Evolutionary conservation across 2,113 vertebrate genomes (phyloP).

Genomic region (Gallinago paraguaiae): DNA sequence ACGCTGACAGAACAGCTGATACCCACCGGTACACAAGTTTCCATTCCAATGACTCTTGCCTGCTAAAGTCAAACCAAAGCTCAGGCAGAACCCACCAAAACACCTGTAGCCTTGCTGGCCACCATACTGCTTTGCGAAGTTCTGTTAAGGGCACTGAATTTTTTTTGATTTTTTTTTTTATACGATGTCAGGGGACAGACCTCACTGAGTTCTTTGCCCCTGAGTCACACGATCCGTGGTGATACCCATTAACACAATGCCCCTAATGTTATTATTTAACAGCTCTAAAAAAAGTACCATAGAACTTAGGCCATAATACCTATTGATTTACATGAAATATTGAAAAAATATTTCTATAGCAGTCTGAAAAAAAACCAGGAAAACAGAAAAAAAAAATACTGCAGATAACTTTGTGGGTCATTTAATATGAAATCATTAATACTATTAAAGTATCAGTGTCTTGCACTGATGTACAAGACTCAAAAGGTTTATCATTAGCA

Average conservation of each 20-base stretch:
- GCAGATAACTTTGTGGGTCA: not conserved
- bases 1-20: not conserved
- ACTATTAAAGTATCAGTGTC: not conserved
- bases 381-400: not conserved
- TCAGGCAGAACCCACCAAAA: not conserved
- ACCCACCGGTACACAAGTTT: not conserved
- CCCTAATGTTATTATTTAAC: not conserved
- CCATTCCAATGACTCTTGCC: not conserved
- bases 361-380: not conserved
- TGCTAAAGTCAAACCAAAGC: not conserved
- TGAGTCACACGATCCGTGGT: accelerated
- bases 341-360: not conserved
- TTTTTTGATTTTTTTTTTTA: not conserved
- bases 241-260: not conserved
- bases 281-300: not conserved
- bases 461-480: not conserved
- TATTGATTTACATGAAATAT: not conserved
- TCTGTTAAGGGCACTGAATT: not conserved
- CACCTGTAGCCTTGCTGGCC: not conserved
- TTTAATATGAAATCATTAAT: not conserved
- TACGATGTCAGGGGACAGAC: not conserved
- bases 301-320: not conserved
- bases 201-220: not conserved
- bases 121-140: not conserved
- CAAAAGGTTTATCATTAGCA: not conserved